Evolutionary conservation across 23 tunicate species (phyloP).

Genomic region (Trididemnum clinides): DNA sequence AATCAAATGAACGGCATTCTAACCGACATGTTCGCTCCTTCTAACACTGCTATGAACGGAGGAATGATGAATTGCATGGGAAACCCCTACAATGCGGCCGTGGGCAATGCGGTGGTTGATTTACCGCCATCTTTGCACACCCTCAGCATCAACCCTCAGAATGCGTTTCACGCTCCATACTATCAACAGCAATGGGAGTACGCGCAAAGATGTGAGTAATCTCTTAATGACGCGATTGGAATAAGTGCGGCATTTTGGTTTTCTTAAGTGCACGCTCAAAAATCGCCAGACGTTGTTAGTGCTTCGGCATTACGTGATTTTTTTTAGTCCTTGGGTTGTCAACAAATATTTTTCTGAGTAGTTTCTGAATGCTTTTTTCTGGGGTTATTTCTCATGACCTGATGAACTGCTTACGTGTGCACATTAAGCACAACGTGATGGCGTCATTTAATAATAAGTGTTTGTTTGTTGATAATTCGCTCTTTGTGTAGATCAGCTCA

Average conservation of each 20-base stretch:
- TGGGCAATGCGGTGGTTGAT: constrained; percentile 15
- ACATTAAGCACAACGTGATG: no score
- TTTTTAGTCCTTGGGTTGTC: no score
- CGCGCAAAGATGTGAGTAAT: constrained; percentile 75
- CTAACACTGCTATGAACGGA: background rate
- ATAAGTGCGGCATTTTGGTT: background rate
- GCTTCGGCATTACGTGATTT: no score
- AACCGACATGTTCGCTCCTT: constrained; percentile 56
- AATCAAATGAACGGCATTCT: constrained; percentile 89
- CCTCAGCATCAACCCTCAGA: constrained; percentile 32
- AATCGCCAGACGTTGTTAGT: no score
- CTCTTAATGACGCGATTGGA: background rate
- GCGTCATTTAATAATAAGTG: no score
- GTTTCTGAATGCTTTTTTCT: no score
- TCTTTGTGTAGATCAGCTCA: no score
- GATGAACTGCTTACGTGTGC: no score
- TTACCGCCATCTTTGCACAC: constrained; percentile 54
- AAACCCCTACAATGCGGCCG: background rate
- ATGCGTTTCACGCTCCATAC: constrained; percentile 26
- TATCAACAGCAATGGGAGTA: constrained; percentile 71
- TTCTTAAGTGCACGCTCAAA: no score
- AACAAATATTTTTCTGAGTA: no score
- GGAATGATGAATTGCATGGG: constrained; percentile 12
- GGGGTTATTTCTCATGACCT: no score
- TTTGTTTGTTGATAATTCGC: no score